Evolutionary conservation across 1,140 invertebrate species (phyloP), one percentile per base, ranked within the genome.

Genomic region (Holotrichia oblita): DNA sequence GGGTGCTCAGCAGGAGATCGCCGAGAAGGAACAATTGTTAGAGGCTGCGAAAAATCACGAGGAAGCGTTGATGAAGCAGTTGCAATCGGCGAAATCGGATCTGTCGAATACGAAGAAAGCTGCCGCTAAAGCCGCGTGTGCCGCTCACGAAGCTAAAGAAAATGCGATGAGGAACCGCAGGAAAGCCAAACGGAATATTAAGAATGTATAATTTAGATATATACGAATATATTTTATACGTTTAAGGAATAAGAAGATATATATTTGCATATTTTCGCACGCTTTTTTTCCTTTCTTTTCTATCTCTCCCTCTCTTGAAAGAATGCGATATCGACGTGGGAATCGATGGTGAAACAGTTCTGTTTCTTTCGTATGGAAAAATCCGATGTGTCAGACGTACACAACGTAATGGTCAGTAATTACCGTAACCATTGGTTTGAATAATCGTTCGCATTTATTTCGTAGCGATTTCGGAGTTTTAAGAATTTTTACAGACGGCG

Each of bases 11-110:
- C 87, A 87, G 79, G 89, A 91, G 8, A 78, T 92, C n/a, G 87
- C 87, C 20, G 91, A 92, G 79, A 93, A 93, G 79, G 90, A 90
- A 40, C 89, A 92, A 80, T 86, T 92, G n/a, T 79, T 92, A 14
- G 89, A 91, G 8, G 91, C 91, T 14, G 91, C 92, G 0, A 90
- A 91, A 81, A 87, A 88, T 44, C 88, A 92, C 41, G 86, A 92
- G 72, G 89, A 90, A 0, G 88, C 90, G 76, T 82, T 93, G 1
- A 87, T 87, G 61, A 88, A 88, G 40, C 91, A 92, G 80, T 83
- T 93, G 72, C 85, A 87, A 78, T 88, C 87, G 8, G 91, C 91
- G 0, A 89, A 89, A 77, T 83, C 87, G 3, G 92, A 93, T 80
- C 89, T 91, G 61, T 84, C 88, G 1, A 91, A 89, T 34, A 93